phyloP scores from a whole-genome alignment of 2,113 vertebrate species.

The Salvelinus fontinalis region DNA sequence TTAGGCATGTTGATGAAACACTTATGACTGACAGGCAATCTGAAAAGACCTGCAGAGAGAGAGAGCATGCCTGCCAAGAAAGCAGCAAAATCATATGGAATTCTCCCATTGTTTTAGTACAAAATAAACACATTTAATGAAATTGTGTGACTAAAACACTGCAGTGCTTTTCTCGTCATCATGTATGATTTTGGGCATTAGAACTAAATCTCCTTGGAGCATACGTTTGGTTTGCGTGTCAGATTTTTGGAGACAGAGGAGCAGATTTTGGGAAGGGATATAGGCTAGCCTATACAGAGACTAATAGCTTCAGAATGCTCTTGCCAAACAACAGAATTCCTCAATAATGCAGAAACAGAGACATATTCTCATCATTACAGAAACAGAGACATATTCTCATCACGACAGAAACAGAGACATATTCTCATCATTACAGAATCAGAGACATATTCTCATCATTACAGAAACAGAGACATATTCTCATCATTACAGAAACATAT shows the following conservation, averaged over 20 bases:
- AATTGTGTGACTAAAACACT: not conserved
- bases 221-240: slow-evolving; percentile 18
- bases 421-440: too few species aligned
- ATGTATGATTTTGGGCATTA: not conserved
- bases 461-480: not conserved
- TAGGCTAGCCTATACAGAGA: not conserved
- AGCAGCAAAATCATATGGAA: too few species aligned
- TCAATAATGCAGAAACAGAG: slow-evolving; percentile 28
- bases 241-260: slow-evolving; percentile 11
- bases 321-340: slow-evolving; percentile 53
- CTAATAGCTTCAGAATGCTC: slow-evolving; percentile 13
- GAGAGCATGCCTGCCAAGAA: not conserved
- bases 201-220: slow-evolving; percentile 3
- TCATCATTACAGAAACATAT: not conserved
- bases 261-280: not conserved
- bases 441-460: too few species aligned
- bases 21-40: slow-evolving; percentile 15
- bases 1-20: slow-evolving; percentile 31
- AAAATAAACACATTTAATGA: too few species aligned
- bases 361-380: not conserved
- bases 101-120: too few species aligned
- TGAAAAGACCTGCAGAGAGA: not conserved
- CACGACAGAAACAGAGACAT: too few species aligned
- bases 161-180: not conserved
- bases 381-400: too few species aligned